Base-by-base conservation (phyloP, 2,113 vertebrate genomes). In the Strigops habroptila region DNA sequence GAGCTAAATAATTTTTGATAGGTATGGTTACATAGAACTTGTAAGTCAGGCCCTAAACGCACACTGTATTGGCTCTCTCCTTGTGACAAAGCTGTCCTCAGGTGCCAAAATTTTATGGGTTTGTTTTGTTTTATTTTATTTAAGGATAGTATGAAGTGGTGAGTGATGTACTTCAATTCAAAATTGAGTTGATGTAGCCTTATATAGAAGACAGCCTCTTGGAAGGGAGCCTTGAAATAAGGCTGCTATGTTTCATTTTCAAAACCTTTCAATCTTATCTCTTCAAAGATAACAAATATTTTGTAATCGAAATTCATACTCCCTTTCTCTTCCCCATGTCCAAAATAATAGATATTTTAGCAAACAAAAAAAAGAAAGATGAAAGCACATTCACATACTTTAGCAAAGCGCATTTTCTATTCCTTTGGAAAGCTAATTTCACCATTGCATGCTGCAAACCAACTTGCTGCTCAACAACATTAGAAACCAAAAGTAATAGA, bases 121-220 rank as follows among this genome's bases (percentile, higher is more conserved):
- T 95, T 92, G 12, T 63, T 89, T 95, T 92, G 14, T 65, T 94
- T 94, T 94, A 88, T 93, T 97, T 96, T 96, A 93, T 93, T 97
- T 93, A 97, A 95, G 89, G 92, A 96, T 97, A 97, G 90, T 94
- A 87, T 94, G 94, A 97, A 95, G 70, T 81, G 68, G 76, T 91
- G 67, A 89, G 68, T 65, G 44, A 95, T 21, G 65, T 82, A 95
- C 81, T 95, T 89, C 95, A 90, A 80, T 91, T 97, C 87, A 91
- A 81, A 91, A 37, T 27, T 92, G 74, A 97, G 69, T 95, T 96
- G 90, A 96, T 82, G 91, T 91, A 97, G 97, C 97, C 97, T 98
- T 98, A 97, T 88, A 94, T 5, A 96, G 93, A 96, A 97, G 97
- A 97, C 90, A 97, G 97, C 96, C 92, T 97, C 97, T 96, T 96